phyloP scores from a whole-genome alignment of 2,113 vertebrate species.

The Cairina moschata region DNA sequence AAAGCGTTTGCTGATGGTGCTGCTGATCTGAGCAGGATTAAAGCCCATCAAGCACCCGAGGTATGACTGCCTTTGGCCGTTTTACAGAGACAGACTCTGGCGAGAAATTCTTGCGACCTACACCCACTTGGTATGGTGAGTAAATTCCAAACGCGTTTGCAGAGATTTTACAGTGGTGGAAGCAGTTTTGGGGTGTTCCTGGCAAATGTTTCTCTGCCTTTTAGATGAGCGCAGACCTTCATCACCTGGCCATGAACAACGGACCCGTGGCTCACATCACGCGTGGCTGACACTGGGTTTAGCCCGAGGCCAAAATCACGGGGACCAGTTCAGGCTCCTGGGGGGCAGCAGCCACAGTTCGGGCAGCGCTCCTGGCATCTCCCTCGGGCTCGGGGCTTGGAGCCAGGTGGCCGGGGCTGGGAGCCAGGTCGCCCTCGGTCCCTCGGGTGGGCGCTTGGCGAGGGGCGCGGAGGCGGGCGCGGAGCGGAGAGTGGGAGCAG shows the following conservation, averaged over 20 bases:
- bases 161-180: background rate
- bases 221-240: background rate
- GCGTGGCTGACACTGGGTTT: background rate
- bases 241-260: background rate
- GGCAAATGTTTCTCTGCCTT: background rate
- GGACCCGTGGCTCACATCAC: background rate
- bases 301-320: background rate
- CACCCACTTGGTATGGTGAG: background rate
- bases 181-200: background rate
- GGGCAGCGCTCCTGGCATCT: constrained; percentile 3
- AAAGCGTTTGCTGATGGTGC: constrained; percentile 16
- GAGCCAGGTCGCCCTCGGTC: no score
- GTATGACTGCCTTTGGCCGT: constrained; percentile 6
- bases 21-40: constrained; percentile 22
- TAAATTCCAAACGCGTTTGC: background rate
- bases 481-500: no score
- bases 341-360: background rate
- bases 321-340: background rate
- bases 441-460: no score
- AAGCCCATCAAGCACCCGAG: background rate
- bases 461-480: no score
- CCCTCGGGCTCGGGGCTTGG: background rate
- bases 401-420: no score
- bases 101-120: background rate
- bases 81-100: constrained; percentile 2